Conservation (phyloP, 2,113 vertebrate genomes). For the Apodemus sylvaticus region DNA sequence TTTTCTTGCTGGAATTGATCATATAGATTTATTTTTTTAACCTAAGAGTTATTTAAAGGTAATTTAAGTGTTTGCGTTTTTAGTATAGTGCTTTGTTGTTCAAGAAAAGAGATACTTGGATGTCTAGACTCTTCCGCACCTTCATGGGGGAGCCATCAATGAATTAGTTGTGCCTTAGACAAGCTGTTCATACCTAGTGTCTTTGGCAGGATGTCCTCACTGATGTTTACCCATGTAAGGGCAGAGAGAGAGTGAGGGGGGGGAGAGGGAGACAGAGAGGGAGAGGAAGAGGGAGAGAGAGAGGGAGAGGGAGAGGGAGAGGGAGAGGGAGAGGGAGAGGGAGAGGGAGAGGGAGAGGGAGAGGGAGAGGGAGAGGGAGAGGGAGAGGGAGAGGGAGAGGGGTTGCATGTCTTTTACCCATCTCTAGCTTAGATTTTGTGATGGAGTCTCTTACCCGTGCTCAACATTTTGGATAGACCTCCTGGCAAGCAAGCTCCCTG, state of each 20-base stretch:
- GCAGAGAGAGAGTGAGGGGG: neutral
- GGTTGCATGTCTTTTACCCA: too few species aligned
- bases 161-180: slow-evolving; percentile 30
- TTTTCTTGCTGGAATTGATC: neutral
- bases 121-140: neutral
- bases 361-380: too few species aligned
- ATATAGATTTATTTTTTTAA: slow-evolving; percentile 30
- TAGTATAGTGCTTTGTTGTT: neutral
- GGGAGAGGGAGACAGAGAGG: too few species aligned
- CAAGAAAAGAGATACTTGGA: neutral
- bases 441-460: neutral
- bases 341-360: too few species aligned
- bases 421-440: neutral
- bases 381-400: too few species aligned
- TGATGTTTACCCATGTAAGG: neutral
- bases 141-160: slow-evolving; percentile 4
- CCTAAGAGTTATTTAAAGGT: slow-evolving; percentile 40
- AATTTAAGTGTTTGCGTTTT: neutral
- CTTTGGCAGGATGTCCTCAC: neutral
- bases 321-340: too few species aligned
- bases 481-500: neutral
- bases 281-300: too few species aligned
- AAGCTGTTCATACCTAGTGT: slow-evolving; percentile 7
- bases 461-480: neutral
- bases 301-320: too few species aligned